Conservation (phyloP, 2,113 vertebrate genomes). For the Notothenia rossii region DNA sequence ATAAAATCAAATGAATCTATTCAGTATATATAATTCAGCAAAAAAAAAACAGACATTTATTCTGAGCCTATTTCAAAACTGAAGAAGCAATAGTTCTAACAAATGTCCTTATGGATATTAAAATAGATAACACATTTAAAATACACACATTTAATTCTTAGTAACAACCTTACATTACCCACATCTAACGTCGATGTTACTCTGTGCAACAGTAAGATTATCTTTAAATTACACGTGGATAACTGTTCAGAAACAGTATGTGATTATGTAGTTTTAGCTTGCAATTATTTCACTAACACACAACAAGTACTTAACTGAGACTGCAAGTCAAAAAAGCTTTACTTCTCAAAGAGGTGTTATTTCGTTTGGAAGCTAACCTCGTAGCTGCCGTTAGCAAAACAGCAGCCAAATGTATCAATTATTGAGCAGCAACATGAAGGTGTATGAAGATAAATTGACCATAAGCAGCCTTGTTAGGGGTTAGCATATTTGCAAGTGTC, state of each 20-base stretch:
- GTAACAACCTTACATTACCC: too few relatives aligned
- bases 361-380: background rate
- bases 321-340: background rate
- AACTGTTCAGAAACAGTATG: background rate
- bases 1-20: background rate
- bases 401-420: background rate
- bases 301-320: background rate
- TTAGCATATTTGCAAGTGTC: fast-evolving
- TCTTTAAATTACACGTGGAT: background rate
- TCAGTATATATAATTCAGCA: too few relatives aligned
- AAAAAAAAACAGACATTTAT: background rate
- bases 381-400: background rate
- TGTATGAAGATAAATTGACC: background rate
- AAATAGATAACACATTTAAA: too few relatives aligned
- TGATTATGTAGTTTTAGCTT: background rate
- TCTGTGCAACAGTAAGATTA: background rate
- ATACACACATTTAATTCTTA: too few relatives aligned
- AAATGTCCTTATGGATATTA: too few relatives aligned
- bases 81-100: background rate
- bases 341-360: background rate
- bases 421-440: background rate
- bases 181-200: too few relatives aligned
- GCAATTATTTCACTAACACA: background rate
- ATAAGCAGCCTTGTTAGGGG: background rate
- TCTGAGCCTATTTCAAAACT: background rate